Conservation (phyloP, 2,888 invertebrate genomes). For the Archips crataeganus region DNA sequence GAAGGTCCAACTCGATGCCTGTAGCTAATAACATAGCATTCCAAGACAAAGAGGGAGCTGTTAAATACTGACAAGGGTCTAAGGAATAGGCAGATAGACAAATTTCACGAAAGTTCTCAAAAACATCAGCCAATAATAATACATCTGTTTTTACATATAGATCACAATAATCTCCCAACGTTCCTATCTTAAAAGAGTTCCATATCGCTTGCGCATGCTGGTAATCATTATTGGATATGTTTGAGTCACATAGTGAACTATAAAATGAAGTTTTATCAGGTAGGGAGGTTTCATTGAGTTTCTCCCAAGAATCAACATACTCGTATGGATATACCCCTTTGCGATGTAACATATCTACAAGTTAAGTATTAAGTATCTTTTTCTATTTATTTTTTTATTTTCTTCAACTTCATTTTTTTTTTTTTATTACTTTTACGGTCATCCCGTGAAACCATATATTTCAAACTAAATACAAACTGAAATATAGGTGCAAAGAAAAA, state of each 20-base stretch:
- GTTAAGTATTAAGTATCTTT: no score
- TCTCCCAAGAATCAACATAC: slow-evolving; percentile 24
- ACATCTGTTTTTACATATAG: slow-evolving; percentile 45
- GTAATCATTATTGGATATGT: slow-evolving; percentile 17
- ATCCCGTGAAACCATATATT: no score
- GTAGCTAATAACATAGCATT: slow-evolving; percentile 50
- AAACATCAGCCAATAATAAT: slow-evolving; percentile 44
- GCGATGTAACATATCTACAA: no score
- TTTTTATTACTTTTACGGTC: no score
- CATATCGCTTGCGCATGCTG: slow-evolving; percentile 5
- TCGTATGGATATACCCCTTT: slow-evolving; percentile 42
- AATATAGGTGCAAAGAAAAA: no score
- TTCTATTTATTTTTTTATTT: no score
- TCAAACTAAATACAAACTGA: no score
- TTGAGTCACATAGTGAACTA: slow-evolving; percentile 22
- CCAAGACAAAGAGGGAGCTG: slow-evolving; percentile 50
- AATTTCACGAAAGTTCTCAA: slow-evolving; percentile 45
- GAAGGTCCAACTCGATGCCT: slow-evolving; percentile 43
- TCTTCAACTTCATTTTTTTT: no score
- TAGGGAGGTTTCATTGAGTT: slow-evolving; percentile 29
- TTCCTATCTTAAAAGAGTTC: slow-evolving; percentile 13
- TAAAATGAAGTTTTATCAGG: slow-evolving; percentile 20
- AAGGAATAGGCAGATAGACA: slow-evolving; percentile 39
- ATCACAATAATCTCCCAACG: slow-evolving; percentile 44
- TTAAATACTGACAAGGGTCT: slow-evolving; percentile 42